Evolutionary conservation across 2,113 vertebrate species (phyloP), one percentile per base, ranked within the genome.

Genomic region (Psilopogon haemacephalus): DNA sequence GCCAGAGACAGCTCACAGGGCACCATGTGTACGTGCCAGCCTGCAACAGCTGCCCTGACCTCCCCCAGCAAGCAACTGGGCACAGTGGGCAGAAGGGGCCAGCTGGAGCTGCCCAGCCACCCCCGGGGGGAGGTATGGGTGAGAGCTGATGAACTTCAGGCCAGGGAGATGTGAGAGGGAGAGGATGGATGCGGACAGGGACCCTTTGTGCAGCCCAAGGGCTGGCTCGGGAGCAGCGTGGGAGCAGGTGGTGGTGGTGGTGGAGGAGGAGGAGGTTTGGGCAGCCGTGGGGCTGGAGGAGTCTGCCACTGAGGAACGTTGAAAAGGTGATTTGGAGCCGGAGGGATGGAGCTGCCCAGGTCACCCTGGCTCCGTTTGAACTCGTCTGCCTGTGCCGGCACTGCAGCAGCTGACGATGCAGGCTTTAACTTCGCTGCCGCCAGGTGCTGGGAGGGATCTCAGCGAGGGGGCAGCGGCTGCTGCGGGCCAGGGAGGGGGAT

Each of bases 261-360:
- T 58, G 78, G 63, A 69, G 62, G 46, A 50, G 44, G 46, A 70
- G 68, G n/a, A 33, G 46, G 68, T 56, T 19, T 68, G 27, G 6
- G 14, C 3, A 17, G 70, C 15, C 1, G 65, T 11, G 67, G 56
- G 17, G 46, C 42, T 8, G 46, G 46, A 38, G 37, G 44, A 59
- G 10, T 74, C n/a, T 11, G 80, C 28, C 72, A 28, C 5, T 3
- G 44, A 35, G 60, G 32, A 54, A 21, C 58, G 38, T 9, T 12
- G 88, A 54, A 84, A 91, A 95, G 91, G 91, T 95, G 77, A 89
- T 70, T 33, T 50, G 59, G 77, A 86, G 91, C 94, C 64, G 0
- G 5, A 72, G 91, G 94, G 64, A 26, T n/a, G 32, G 58, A 80
- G 16, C 37, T 88, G 89, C 91, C 88, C 70, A 5, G 77, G 85